Conservation (phyloP, 92 coral and sea anemone genomes). For the Porites cylindrica region DNA sequence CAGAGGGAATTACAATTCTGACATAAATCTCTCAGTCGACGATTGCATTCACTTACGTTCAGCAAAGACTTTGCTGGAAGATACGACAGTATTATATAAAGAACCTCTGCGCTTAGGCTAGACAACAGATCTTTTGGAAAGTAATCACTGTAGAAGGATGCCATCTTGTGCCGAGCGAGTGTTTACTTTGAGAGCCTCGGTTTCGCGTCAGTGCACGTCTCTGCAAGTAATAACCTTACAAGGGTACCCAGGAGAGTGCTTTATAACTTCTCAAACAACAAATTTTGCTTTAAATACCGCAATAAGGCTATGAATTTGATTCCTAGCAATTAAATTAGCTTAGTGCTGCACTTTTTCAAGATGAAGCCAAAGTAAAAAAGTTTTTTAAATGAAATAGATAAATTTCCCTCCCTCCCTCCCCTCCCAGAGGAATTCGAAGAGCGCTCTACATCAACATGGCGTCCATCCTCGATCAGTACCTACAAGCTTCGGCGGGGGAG, state of each 20-base stretch:
- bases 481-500: constrained; percentile 73
- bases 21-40: constrained; percentile 65
- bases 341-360: background rate
- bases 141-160: constrained; percentile 20
- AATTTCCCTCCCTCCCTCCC: constrained; percentile 5
- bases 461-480: constrained; percentile 97
- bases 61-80: constrained; percentile 82
- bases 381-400: background rate
- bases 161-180: constrained; percentile 23
- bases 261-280: background rate
- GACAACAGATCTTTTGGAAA: constrained; percentile 49
- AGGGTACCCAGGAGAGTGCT: background rate
- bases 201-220: constrained; percentile 2
- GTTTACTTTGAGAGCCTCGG: constrained; percentile 37
- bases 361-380: background rate
- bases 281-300: background rate
- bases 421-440: background rate
- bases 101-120: constrained; percentile 78
- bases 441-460: constrained; percentile 79
- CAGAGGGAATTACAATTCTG: constrained; percentile 76
- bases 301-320: background rate
- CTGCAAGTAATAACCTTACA: background rate
- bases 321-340: background rate
- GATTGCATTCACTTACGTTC: constrained; percentile 82
- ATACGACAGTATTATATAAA: constrained; percentile 65